Conservation (phyloP, 2,888 invertebrate species). For the Calephelis perditalis region DNA sequence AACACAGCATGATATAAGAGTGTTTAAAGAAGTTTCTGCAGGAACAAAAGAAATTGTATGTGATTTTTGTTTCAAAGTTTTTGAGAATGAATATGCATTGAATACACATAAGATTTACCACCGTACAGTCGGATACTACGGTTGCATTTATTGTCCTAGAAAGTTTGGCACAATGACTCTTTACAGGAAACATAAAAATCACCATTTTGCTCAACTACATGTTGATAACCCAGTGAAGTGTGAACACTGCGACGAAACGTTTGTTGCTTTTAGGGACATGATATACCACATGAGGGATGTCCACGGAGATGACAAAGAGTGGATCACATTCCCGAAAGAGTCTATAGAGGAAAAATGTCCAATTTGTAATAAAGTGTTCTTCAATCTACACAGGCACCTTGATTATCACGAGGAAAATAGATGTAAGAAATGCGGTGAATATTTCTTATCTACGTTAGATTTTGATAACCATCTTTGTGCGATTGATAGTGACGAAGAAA, state of each 20-base stretch:
- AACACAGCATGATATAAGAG: conserved; percentile 54
- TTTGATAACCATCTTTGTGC: conserved; percentile 65
- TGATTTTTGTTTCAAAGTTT: conserved; percentile 69
- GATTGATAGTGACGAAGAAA: conserved; percentile 66
- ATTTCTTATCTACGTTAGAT: conserved; percentile 59
- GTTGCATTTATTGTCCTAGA: conserved; percentile 70
- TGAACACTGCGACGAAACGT: conserved; percentile 75
- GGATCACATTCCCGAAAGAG: conserved; percentile 65
- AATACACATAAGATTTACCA: conserved; percentile 63
- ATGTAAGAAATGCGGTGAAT: conserved; percentile 69
- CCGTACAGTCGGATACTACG: conserved; percentile 60
- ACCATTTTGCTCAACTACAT: conserved; percentile 59
- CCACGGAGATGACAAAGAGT: conserved; percentile 67
- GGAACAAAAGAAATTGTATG: conserved; percentile 57
- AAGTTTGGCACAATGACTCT: conserved; percentile 71
- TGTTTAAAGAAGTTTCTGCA: conserved; percentile 43
- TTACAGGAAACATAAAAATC: conserved; percentile 72
- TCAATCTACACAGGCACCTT: conserved; percentile 62
- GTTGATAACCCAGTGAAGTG: conserved; percentile 66
- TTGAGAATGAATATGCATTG: conserved; percentile 63
- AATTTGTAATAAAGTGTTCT: conserved; percentile 65
- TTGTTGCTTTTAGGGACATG: conserved; percentile 73
- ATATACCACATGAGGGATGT: conserved; percentile 69
- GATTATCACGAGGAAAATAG: conserved; percentile 67
- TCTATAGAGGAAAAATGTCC: conserved; percentile 58